Evolutionary conservation across 2,888 invertebrate genomes (phyloP), one percentile per base, ranked within the genome.

Genomic region (Phyllotreta cruciferae): DNA sequence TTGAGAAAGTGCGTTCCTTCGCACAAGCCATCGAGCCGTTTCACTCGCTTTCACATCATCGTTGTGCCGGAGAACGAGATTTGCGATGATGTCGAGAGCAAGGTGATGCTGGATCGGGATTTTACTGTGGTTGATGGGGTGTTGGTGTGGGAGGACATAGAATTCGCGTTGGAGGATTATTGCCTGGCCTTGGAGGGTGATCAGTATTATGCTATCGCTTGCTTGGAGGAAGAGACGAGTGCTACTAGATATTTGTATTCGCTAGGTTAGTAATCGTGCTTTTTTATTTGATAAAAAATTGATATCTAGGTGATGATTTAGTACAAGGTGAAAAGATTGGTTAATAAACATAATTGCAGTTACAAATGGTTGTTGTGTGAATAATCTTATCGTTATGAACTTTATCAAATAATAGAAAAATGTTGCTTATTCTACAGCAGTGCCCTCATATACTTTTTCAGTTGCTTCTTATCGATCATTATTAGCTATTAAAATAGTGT

Each of bases 21-120:
- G 7, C 35, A 39, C 8, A 56, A 56, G 14, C 8, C 36, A 7
- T 57, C 60, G 3, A 57, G 47, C 37, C 62, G 65, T 42, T 61
- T 64, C 11, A 37, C 41, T 7, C 35, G 52, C 6, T 63, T 60
- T 36, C 53, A 70, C 49, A 72, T 73, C 42, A 66, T 73, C n/a
- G 52, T 63, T 8, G 71, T 72, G 1, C 71, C 71, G 5, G 63
- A 68, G 2, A 70, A 67, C 49, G 41, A 56, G 11, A 58, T 73
- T 56, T 73, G 73, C 47, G 36, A 53, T 0, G 67, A 71, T 10
- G 56, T 63, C 9, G 6, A 67, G 24, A 24, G 55, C 4, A 65
- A 56, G 44, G 60, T 73, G 5, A 61, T 61, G 6, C n/a, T 72
- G 14, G 58, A 62, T 6, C n/a, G 36, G 35, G 50, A 62, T 24